Evolutionary conservation across 2,113 vertebrate species (phyloP), one percentile per base, ranked within the genome.

Genomic region (Bucco capensis): DNA sequence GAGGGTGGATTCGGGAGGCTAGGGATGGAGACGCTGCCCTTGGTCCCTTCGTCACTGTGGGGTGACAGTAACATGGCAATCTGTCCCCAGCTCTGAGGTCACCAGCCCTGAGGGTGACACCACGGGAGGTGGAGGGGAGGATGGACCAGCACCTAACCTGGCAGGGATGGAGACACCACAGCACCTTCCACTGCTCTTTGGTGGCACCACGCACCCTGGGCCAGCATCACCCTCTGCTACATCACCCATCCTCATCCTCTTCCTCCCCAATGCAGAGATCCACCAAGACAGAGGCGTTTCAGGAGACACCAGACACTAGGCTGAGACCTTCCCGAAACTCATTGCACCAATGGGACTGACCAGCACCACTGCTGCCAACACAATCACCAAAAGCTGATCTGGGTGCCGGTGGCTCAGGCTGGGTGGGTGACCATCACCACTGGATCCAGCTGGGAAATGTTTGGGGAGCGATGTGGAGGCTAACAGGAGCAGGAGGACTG

Each of bases 11-110:
- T 89, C 53, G 65, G 83, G 83, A 73, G 50, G 40, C 17, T 62
- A 71, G 18, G 64, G 72, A 65, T 0, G 22, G 53, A 76, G 57
- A 17, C 3, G 12, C 13, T 3, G 6, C 40, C 19, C 42, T 31
- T 14, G 49, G 22, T 33, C 44, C 64, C 46, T 73, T 7, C 0
- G 2, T 78, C 89, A 82, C 65, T 5, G 0, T 0, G 0, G 27
- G 53, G 31, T 54, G 38, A 78, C 3, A 1, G 31, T 7, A 51
- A 44, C 8, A 22, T 2, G 21, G 35, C 64, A 64, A 65, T 33
- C 14, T 19, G 6, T 24, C 70, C 40, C 61, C 27, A 4, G 25
- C 56, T 66, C 19, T n/a, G 76, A 88, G 79, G 82, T 69, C 85
- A 75, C 28, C 6, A 2, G 30, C 44, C 71, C 56, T 57, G 42